phyloP scores from a whole-genome alignment of 2,888 invertebrate species.

The Platynereis dumerilii region DNA sequence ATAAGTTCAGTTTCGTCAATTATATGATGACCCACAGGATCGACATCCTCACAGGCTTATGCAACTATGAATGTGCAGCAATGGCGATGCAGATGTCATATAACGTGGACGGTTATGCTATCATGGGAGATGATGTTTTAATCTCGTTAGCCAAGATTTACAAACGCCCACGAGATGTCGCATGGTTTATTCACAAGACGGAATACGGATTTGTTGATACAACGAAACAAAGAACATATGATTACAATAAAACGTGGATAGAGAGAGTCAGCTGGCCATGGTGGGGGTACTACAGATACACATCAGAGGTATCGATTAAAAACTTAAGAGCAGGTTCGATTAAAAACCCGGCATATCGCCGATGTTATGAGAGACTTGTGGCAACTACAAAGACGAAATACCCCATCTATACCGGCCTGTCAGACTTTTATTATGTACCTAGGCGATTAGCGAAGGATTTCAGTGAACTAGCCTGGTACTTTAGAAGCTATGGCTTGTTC shows the following conservation, averaged over 20 bases:
- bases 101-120: conserved; percentile 31
- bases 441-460: conserved; percentile 27
- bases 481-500: conserved; percentile 35
- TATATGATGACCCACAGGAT: conserved; percentile 23
- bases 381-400: conserved; percentile 26
- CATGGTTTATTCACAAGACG: conserved; percentile 33
- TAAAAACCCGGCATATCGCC: conserved; percentile 1
- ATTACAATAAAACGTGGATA: conserved; percentile 36
- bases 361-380: conserved; percentile 26
- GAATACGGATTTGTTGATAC: conserved; percentile 33
- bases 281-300: conserved; percentile 36
- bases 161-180: conserved; percentile 5
- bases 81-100: conserved; percentile 29
- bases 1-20: conserved; percentile 30
- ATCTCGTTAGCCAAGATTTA: conserved; percentile 18
- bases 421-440: conserved; percentile 39
- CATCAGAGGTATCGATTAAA: conserved; percentile 15
- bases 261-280: conserved; percentile 29
- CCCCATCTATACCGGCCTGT: conserved; percentile 32
- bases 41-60: conserved; percentile 28
- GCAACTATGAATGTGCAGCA: conserved; percentile 36
- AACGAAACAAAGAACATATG: conserved; percentile 28
- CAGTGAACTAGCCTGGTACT: conserved; percentile 27
- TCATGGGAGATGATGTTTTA: conserved; percentile 37
- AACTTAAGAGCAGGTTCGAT: conserved; percentile 4